Evolutionary conservation across 2,113 vertebrate species (phyloP), one percentile per base, ranked within the genome.

Genomic region (Gallinago undulata): DNA sequence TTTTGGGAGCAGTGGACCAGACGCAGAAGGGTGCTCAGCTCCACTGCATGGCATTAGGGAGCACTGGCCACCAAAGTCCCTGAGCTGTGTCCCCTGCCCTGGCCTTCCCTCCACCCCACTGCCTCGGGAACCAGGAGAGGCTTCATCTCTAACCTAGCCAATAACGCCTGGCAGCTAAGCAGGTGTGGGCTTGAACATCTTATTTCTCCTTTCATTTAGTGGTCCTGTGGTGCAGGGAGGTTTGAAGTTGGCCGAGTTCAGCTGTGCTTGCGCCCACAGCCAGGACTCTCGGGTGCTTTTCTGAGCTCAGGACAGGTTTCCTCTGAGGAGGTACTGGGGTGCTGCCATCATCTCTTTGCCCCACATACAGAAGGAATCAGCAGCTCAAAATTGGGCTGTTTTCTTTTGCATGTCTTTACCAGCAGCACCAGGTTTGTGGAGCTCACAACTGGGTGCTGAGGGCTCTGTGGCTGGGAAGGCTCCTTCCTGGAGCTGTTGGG

Each of bases 11-110:
- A 81, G 28, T 37, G 56, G 24, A n/a, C 41, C 69, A 76, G 74
- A 68, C 25, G 41, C 45, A 55, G 66, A 89, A 82, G 22, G 69
- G 69, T 4, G 1, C 66, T 57, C 47, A 56, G 57, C 82, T 95
- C 14, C 51, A 31, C 70, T 96, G 96, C 95, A 94, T 96, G 96
- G 78, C 8, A 0, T 92, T 87, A 57, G 11, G 56, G 47, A 87
- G 39, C 0, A 0, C 67, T 93, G 80, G 73, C 68, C 68, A 35
- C 30, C 5, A 4, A 3, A 88, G 21, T 68, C 28, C 87, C 64
- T 53, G 79, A 83, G n/a, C 76, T 76, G 53, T 7, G 2, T 92
- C 62, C 57, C 62, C 30, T 92, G 28, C 62, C 37, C 45, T 68
- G 30, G 66, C 48, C 45, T 68, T 59, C 48, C 41, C 62, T 89